Evolutionary conservation across 2,797 vertebrate genomes (phyloP).

Genomic region (Sebastes matsubarae): DNA sequence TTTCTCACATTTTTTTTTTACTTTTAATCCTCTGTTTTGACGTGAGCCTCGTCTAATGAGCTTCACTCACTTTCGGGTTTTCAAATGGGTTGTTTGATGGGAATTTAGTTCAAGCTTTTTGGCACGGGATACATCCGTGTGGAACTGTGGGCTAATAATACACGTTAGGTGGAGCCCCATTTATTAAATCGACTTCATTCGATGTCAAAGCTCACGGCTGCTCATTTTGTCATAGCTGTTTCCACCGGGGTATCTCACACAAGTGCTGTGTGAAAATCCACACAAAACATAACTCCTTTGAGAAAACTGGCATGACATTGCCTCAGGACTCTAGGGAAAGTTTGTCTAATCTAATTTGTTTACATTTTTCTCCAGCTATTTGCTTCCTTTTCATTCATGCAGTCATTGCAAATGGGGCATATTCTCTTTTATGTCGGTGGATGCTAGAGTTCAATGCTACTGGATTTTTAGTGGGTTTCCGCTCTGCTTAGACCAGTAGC

Average conservation of each 20-base stretch:
- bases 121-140: neutral
- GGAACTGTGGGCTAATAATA: slow-evolving; percentile 26
- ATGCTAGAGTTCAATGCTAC: slow-evolving; percentile 31
- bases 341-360: slow-evolving; percentile 43
- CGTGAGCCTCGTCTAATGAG: slow-evolving; percentile 23
- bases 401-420: slow-evolving; percentile 22
- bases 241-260: slow-evolving; percentile 5
- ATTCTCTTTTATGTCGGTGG: slow-evolving; percentile 26
- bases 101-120: slow-evolving; percentile 6
- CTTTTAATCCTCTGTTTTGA: slow-evolving; percentile 55
- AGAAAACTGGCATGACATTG: slow-evolving; percentile 29
- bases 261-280: neutral
- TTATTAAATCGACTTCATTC: slow-evolving; percentile 19
- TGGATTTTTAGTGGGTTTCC: slow-evolving; percentile 34
- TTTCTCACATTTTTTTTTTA: slow-evolving; percentile 57
- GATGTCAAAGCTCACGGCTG: slow-evolving; percentile 13
- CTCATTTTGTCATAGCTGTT: slow-evolving; percentile 21
- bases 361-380: slow-evolving; percentile 27
- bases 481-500: slow-evolving; percentile 15
- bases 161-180: slow-evolving; percentile 6
- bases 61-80: slow-evolving; percentile 2
- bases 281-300: slow-evolving; percentile 27
- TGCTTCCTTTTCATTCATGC: slow-evolving; percentile 24
- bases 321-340: neutral
- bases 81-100: slow-evolving; percentile 4